These are phyloP conservation scores for Gallinago undulata DNA, from an alignment of 2,113 vertebrate species.

Conservation along the genomic window DNA sequence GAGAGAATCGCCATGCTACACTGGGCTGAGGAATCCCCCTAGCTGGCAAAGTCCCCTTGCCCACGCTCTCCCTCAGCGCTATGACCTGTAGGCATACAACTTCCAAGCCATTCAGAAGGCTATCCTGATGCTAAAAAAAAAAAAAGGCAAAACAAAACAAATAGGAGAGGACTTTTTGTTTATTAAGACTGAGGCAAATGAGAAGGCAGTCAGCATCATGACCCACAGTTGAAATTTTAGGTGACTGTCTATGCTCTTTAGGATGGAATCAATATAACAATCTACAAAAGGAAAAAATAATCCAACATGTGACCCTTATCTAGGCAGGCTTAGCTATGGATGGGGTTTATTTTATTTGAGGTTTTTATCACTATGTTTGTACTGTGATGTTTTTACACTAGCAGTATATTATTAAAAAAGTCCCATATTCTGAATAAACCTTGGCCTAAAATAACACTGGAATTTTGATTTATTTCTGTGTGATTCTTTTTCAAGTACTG, in stretches of 20 bases:
- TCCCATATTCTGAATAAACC: constrained; percentile 60
- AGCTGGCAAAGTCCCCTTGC: neutral
- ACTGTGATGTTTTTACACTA: constrained; percentile 28
- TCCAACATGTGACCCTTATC: neutral
- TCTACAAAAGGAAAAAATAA: neutral
- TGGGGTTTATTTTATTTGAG: neutral
- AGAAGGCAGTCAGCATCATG: neutral
- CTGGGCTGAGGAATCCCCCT: neutral
- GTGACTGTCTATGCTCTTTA: neutral
- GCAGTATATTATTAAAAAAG: constrained; percentile 40
- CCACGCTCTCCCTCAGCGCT: neutral
- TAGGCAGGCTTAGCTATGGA: neutral
- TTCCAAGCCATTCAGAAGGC: neutral
- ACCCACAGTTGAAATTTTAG: neutral
- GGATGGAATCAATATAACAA: neutral
- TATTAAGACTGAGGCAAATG: neutral
- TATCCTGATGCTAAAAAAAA: neutral
- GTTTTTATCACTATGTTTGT: neutral
- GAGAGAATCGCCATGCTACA: too few species aligned
- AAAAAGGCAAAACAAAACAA: too few species aligned
- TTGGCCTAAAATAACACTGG: constrained; percentile 55
- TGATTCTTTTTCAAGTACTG: constrained; percentile 69
- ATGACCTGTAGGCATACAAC: too few species aligned
- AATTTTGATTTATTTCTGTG: constrained; percentile 74
- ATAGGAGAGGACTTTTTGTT: neutral